These are phyloP conservation scores for Drosophila meridiana DNA, from an alignment of 2,888 invertebrate genomes.

Conservation along the genomic window DNA sequence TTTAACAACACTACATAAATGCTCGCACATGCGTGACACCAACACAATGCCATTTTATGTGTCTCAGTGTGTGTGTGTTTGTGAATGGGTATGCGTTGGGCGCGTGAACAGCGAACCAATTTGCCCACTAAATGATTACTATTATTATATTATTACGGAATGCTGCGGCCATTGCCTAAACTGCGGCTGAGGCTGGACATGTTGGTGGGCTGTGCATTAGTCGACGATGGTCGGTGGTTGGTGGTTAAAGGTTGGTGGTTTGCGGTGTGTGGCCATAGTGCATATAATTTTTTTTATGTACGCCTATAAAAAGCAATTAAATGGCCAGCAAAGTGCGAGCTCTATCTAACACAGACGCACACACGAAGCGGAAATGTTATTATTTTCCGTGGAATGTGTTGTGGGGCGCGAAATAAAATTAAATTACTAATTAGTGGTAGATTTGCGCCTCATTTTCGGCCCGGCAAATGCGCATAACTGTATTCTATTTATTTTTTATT, in stretches of 20 bases:
- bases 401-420: constrained; percentile 61
- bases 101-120: constrained; percentile 65
- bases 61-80: constrained; percentile 3
- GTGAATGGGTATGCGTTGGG: constrained; percentile 34
- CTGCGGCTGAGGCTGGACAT: constrained; percentile 12
- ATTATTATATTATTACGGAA: constrained; percentile 68
- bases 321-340: constrained; percentile 51
- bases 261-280: constrained; percentile 21
- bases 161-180: constrained; percentile 44
- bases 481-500: constrained; percentile 23
- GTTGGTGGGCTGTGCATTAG: constrained; percentile 12
- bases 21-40: constrained; percentile 30
- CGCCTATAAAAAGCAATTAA: constrained; percentile 74
- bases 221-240: constrained; percentile 1
- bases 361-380: constrained; percentile 37
- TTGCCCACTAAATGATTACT: constrained; percentile 73
- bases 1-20: constrained; percentile 24
- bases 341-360: constrained; percentile 16
- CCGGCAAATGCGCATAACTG: constrained; percentile 53
- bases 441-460: constrained; percentile 54
- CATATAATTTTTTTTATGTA: constrained; percentile 49
- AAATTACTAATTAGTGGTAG: constrained; percentile 69
- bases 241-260: constrained; percentile 11
- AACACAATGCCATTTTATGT: constrained; percentile 10
- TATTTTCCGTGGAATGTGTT: constrained; percentile 42